Evolutionary conservation across 2,113 vertebrate genomes (phyloP).

Genomic region (Rhodinocichla rosea): DNA sequence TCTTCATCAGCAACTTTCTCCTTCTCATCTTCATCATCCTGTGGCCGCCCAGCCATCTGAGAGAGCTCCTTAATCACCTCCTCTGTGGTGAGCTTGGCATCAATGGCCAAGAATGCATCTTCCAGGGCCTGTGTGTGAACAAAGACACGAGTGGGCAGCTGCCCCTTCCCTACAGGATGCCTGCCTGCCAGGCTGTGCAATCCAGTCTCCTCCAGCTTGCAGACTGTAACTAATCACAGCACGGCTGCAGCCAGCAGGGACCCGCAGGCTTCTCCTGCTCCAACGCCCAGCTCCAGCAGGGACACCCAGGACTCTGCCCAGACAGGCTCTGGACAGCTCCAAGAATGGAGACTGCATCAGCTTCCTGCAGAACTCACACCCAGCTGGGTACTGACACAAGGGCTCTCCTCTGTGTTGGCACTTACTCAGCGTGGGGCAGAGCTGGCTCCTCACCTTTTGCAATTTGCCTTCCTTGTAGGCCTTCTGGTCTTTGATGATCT

Average conservation of each 20-base stretch:
- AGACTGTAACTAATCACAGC: neutral
- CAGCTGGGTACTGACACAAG: neutral
- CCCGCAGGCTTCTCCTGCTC: neutral
- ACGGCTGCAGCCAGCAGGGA: neutral
- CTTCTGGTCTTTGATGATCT: slow-evolving; percentile 95
- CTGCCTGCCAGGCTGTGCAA: neutral
- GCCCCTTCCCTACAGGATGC: neutral
- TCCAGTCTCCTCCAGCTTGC: neutral
- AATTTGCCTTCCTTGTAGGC: slow-evolving; percentile 96
- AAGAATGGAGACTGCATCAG: neutral
- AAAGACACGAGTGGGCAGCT: neutral
- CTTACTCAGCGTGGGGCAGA: neutral
- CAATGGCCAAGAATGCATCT: slow-evolving; percentile 95
- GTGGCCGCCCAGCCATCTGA: slow-evolving; percentile 90
- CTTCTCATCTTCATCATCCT: slow-evolving; percentile 82
- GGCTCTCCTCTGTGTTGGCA: neutral
- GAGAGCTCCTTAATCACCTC: slow-evolving; percentile 94
- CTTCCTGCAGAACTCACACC: neutral
- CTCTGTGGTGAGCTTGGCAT: slow-evolving; percentile 90
- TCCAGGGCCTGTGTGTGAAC: slow-evolving; percentile 84
- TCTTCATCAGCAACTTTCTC: slow-evolving; percentile 97
- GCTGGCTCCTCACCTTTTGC: slow-evolving; percentile 84
- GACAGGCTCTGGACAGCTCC: neutral
- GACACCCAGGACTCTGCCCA: neutral
- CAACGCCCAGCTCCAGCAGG: neutral